Conservation (phyloP, 2,797 vertebrate species). For the Cossypha dichroa region DNA sequence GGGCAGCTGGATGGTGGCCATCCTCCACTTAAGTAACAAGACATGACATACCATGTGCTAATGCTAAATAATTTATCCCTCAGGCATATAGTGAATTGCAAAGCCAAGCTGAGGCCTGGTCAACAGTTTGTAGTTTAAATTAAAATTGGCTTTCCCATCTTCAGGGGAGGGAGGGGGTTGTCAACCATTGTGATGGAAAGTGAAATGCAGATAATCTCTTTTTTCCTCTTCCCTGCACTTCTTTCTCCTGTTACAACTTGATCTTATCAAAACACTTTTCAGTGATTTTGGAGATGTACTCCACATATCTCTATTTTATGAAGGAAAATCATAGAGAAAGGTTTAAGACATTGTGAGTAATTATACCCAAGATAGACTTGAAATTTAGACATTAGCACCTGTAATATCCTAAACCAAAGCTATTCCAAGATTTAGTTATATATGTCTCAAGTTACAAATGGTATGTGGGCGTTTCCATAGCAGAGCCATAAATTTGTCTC, state of each 20-base stretch:
- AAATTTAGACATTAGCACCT: background rate
- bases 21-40: slow-evolving; percentile 63
- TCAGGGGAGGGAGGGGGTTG: background rate
- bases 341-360: background rate
- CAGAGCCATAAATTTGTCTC: background rate
- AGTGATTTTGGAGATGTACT: background rate
- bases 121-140: slow-evolving; percentile 67
- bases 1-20: slow-evolving; percentile 53
- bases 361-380: background rate
- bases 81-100: slow-evolving; percentile 41
- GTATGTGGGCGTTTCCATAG: background rate
- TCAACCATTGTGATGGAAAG: background rate
- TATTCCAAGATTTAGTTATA: background rate
- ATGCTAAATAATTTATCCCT: slow-evolving; percentile 71
- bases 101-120: slow-evolving; percentile 55
- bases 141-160: slow-evolving; percentile 30
- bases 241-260: background rate
- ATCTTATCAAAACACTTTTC: background rate
- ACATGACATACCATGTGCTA: slow-evolving; percentile 66
- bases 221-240: fast-evolving
- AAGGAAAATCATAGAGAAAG: background rate
- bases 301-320: background rate
- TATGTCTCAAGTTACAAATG: background rate
- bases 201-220: background rate
- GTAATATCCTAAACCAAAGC: background rate